Evolutionary conservation across 1,140 invertebrate genomes (phyloP), one percentile per base, ranked within the genome.

Genomic region (Dendrolimus kikuchii): DNA sequence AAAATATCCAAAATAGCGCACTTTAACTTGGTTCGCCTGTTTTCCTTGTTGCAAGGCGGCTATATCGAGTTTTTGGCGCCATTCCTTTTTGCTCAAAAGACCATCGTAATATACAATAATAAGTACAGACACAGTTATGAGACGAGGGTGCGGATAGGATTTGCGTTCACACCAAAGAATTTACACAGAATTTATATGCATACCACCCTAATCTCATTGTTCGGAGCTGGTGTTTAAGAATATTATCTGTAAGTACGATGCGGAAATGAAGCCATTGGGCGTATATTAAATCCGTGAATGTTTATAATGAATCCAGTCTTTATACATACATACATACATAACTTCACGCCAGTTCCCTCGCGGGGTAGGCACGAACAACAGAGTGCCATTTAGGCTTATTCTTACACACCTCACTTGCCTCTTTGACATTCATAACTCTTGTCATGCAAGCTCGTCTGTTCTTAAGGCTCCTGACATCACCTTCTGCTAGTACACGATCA

Each of bases 21-120:
- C 56, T 57, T 59, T 68, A 68, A 66, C 57, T 49, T 53, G 60
- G 62, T 69, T 69, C 57, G 49, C 51, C 47, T 57, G 55, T 60
- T 64, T 60, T 64, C 55, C 59, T 60, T 55, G 54, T 64, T 57
- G 55, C 46, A 58, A 66, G 59, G 54, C 62, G 60, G 52, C 57
- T 38, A 61, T 64, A 69, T 62, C 62, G 59, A 69, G 61, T 66
- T 66, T 58, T 64, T 60, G 60, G 54, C 57, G 64, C 59, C 58
- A 53, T 57, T 58, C 59, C 51, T 55, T 55, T 55, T 58, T 59
- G 55, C 43, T 59, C 51, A 60, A 61, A 68, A 61, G 39, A 51
- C 39, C 49, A 55, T 54, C 49, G 43, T 55, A 48, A 41, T 49
- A 57, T 41, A 40, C 44, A 44, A 48, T 55, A 60, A 57, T 53